phyloP scores from a whole-genome alignment of 2,797 vertebrate species.

The Somateria mollissima region DNA sequence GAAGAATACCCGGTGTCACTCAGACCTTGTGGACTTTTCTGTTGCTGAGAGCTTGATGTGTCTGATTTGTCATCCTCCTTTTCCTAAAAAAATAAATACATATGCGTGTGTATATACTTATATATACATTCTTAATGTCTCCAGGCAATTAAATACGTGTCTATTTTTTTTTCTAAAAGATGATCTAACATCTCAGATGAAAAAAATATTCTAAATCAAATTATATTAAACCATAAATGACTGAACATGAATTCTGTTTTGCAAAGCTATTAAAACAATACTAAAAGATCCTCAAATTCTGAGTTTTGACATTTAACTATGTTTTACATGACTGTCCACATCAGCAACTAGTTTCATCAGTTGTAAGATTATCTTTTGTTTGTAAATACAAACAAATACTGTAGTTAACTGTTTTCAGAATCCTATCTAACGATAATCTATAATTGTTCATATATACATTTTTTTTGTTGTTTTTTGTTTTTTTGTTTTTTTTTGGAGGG shows the following conservation, averaged over 20 bases:
- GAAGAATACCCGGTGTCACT: conserved; percentile 87
- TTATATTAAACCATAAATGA: background rate
- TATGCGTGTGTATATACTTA: conserved; percentile 52
- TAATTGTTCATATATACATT: background rate
- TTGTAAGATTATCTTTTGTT: background rate
- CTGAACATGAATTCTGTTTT: background rate
- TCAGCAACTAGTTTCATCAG: background rate
- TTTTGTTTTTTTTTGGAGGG: too few relatives aligned
- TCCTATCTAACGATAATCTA: background rate
- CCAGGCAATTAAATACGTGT: conserved; percentile 23
- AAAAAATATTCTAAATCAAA: background rate
- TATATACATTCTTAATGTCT: conserved; percentile 34
- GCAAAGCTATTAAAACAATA: background rate
- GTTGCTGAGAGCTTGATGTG: conserved; percentile 81
- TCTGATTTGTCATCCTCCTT: conserved; percentile 86
- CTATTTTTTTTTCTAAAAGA: background rate
- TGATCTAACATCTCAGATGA: background rate
- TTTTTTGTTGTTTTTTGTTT: background rate
- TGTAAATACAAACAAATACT: background rate
- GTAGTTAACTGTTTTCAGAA: background rate
- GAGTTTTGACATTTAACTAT: background rate
- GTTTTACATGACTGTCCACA: background rate
- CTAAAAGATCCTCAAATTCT: background rate
- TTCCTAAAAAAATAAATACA: conserved; percentile 82
- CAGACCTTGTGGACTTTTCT: conserved; percentile 85